These are phyloP conservation scores for Leucoraja erinaceus DNA, from an alignment of 2,113 vertebrate species.

Conservation along the genomic window DNA sequence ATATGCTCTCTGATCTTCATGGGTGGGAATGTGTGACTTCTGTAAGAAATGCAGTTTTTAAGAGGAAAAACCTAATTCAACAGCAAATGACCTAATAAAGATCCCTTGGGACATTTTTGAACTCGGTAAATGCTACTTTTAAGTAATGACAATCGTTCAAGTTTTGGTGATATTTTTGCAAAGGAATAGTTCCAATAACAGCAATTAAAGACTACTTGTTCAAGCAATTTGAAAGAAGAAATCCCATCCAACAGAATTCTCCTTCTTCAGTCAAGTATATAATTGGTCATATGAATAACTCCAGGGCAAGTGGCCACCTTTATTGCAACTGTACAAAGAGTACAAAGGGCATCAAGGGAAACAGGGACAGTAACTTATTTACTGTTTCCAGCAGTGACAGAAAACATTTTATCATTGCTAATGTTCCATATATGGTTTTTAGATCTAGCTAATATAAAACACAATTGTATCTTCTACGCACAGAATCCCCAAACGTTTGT, in stretches of 20 bases:
- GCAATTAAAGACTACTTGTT: background rate
- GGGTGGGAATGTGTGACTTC: conserved; percentile 11
- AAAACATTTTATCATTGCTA: background rate
- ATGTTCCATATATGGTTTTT: background rate
- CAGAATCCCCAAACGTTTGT: background rate
- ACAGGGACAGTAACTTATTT: background rate
- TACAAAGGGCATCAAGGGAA: background rate
- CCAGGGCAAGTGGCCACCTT: background rate
- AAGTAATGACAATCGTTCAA: background rate
- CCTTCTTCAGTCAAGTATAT: background rate
- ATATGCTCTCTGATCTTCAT: background rate
- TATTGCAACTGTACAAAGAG: background rate
- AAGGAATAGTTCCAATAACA: background rate
- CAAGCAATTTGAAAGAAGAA: background rate
- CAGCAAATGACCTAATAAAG: background rate
- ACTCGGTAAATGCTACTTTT: background rate
- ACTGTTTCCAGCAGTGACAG: background rate
- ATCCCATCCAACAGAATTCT: background rate
- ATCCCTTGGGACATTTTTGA: background rate
- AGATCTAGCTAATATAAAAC: background rate
- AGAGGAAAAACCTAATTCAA: background rate
- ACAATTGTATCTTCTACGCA: background rate
- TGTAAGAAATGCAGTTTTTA: background rate
- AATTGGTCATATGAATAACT: background rate
- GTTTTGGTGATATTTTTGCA: background rate